Evolutionary conservation across 2,888 invertebrate species (phyloP).

Genomic region (Ophion ventricosus): DNA sequence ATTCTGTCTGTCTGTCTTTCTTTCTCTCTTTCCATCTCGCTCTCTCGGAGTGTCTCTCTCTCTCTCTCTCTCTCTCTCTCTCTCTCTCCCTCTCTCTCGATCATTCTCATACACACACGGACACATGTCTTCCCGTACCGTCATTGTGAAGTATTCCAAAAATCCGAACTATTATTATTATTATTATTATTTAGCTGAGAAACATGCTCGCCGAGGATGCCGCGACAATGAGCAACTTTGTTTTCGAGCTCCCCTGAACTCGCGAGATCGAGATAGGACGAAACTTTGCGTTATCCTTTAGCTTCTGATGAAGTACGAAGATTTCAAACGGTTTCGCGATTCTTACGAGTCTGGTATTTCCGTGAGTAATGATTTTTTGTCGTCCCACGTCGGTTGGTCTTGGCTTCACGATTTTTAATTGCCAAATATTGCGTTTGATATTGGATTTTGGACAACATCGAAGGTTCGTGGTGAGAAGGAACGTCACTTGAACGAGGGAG

Average conservation of each 20-base stretch:
- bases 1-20: slow-evolving; percentile 51
- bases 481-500: background rate
- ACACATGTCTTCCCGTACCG: slow-evolving; percentile 38
- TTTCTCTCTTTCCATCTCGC: slow-evolving; percentile 40
- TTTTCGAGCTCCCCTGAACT: slow-evolving; percentile 49
- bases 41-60: slow-evolving; percentile 28
- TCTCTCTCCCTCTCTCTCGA: slow-evolving; percentile 43
- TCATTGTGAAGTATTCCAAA: slow-evolving; percentile 77
- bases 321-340: background rate
- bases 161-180: slow-evolving; percentile 78
- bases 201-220: slow-evolving; percentile 43
- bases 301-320: background rate
- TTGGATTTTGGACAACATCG: background rate
- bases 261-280: slow-evolving; percentile 14
- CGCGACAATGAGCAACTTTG: slow-evolving; percentile 70
- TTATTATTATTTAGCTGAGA: slow-evolving; percentile 75
- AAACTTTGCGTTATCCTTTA: background rate
- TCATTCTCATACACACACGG: slow-evolving; percentile 22
- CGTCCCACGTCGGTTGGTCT: background rate
- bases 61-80: slow-evolving; percentile 21
- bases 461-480: background rate
- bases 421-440: background rate
- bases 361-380: background rate
- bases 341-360: background rate
- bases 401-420: background rate